Conservation (phyloP, 37 sponge, comb jelly and placozoan species). For the Aplysina aerophoba region DNA sequence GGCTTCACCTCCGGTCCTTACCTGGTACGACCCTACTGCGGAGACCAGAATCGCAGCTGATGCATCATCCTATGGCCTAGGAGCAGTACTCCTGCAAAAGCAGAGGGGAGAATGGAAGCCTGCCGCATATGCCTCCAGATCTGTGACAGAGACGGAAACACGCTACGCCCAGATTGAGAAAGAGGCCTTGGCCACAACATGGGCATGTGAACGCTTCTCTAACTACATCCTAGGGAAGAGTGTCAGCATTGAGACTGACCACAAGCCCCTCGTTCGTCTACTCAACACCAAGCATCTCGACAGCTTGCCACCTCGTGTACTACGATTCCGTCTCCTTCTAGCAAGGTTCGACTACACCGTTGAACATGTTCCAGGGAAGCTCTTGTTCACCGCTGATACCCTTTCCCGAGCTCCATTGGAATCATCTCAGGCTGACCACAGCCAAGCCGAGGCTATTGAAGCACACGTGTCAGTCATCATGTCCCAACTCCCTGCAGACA, state of each 20-base stretch:
- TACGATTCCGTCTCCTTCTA: constrained; percentile 18
- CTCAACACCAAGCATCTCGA: constrained; percentile 13
- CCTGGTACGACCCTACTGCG: constrained; percentile 35
- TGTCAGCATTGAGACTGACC: constrained; percentile 19
- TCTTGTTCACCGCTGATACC: constrained; percentile 1
- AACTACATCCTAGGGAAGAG: constrained; percentile 41
- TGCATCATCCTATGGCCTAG: constrained; percentile 50
- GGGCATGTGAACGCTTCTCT: constrained; percentile 43
- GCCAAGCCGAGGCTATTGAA: too few relatives aligned
- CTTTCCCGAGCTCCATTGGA: too few relatives aligned
- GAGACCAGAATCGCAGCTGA: constrained; percentile 35
- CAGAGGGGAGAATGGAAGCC: constrained; percentile 32
- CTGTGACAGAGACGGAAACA: constrained; percentile 26
- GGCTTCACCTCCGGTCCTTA: constrained; percentile 33
- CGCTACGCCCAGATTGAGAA: constrained; percentile 50
- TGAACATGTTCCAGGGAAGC: constrained; percentile 25
- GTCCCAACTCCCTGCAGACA: neutral
- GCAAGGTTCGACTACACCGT: constrained; percentile 12
- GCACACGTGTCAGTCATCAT: neutral
- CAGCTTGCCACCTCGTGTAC: constrained; percentile 19
- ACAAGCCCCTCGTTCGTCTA: constrained; percentile 34
- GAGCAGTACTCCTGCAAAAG: constrained; percentile 52
- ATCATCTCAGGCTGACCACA: too few relatives aligned
- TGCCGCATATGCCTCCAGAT: constrained; percentile 42
- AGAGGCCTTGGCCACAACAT: constrained; percentile 36